Base-by-base conservation (phyloP, 2,113 vertebrate genomes). In the Platichthys stellatus region DNA sequence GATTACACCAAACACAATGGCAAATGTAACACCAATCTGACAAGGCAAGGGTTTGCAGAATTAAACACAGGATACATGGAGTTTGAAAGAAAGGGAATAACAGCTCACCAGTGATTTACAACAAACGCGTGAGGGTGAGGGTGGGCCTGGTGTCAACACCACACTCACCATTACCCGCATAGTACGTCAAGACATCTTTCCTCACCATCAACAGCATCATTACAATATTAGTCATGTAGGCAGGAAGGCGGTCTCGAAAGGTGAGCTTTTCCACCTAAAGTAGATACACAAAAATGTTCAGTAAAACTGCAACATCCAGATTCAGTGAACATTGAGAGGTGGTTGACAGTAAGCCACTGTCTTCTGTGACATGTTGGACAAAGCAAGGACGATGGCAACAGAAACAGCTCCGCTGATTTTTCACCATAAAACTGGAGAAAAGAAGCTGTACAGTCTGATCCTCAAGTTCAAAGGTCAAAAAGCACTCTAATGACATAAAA, bases 151-250 rank as follows among this genome's bases (percentile, higher is more conserved):
- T 43, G 40, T 43, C 40, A 43, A 13, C 40, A 13, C 12, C 40
- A 43, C 40, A 43, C 40, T 43, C 40, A 40, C 38, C 38, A 13
- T 43, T 12, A 43, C 40, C 40, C 0, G 31, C 15, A 7, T 13
- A 12, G 8, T 24, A 31, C 26, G 21, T 10, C 24, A 13, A n/a
- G 31, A 8, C 2, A 15, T 28, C 26, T 51, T 31, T 14, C 81
- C 95, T 95, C 91, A 99, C 98, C 98, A 99, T 99, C 85, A 99
- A 95, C 76, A 99, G 74, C 87, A 99, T 98, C 92, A 97, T 94
- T 69, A 97, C 96, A 31, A 97, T 54, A 78, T 97, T 99, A 12
- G 97, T 97, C 89, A 97, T 88, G 81, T 99, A 99, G 68, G 98
- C 98, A 1, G 97, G 97, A 71, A 97, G 93, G 21, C 98, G 94